Evolutionary conservation across 2,888 invertebrate species (phyloP).

Genomic region (Callinectes sapidus): DNA sequence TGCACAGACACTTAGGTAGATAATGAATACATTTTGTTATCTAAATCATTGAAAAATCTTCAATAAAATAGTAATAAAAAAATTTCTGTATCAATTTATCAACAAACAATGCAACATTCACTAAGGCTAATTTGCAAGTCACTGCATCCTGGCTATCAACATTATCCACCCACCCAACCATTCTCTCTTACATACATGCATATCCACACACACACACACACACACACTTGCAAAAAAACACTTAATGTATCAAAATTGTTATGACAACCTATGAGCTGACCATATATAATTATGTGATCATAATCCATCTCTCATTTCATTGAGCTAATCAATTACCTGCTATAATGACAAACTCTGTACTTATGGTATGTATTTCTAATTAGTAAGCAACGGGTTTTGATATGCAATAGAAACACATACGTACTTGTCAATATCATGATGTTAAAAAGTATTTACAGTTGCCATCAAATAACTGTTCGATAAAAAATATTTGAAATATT

Average conservation of each 20-base stretch:
- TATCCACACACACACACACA: constrained; percentile 33
- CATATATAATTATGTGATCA: neutral
- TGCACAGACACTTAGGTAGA: neutral
- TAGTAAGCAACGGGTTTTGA: neutral
- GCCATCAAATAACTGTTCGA: neutral
- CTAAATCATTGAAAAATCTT: neutral
- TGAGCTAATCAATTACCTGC: neutral
- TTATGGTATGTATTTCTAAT: neutral
- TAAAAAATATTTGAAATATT: neutral
- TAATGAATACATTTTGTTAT: neutral
- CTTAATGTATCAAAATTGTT: constrained; percentile 10
- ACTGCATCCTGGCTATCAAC: neutral
- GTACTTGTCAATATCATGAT: neutral
- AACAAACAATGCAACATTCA: neutral
- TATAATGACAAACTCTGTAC: neutral
- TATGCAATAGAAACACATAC: constrained; percentile 5
- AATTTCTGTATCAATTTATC: neutral
- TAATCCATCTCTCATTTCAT: neutral
- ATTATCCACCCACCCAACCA: neutral
- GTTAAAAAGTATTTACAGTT: constrained; percentile 11
- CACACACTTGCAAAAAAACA: constrained; percentile 41
- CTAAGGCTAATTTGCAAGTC: neutral
- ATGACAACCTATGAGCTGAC: constrained; percentile 2
- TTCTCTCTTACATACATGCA: neutral
- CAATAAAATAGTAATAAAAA: neutral